These are phyloP conservation scores for Coturnix japonica DNA, from an alignment of 2,113 vertebrate genomes.

Conservation along the genomic window DNA sequence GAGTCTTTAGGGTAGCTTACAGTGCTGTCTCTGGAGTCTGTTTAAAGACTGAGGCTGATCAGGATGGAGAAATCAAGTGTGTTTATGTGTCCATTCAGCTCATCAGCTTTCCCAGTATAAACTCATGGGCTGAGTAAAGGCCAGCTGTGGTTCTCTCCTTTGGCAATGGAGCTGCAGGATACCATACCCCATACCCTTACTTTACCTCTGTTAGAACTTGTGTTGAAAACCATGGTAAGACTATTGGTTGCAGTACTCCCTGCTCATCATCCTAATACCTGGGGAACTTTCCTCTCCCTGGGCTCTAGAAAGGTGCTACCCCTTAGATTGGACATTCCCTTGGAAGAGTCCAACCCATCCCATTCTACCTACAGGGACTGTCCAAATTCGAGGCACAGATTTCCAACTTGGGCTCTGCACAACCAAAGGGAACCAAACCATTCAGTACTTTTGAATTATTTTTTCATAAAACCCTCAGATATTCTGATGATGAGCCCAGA, in stretches of 20 bases:
- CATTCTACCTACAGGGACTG: background rate
- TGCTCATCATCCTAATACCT: background rate
- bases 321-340: fast-evolving
- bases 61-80: background rate
- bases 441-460: background rate
- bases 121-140: background rate
- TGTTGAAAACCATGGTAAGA: background rate
- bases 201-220: background rate
- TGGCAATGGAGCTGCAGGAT: background rate
- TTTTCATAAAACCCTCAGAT: background rate
- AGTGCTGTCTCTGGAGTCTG: background rate
- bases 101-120: background rate
- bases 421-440: background rate
- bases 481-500: background rate
- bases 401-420: background rate
- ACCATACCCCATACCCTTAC: background rate
- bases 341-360: background rate
- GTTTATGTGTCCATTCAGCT: background rate
- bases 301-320: background rate
- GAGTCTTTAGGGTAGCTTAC: background rate
- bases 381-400: background rate
- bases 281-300: background rate
- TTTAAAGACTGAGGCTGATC: background rate
- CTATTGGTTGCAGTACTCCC: background rate
- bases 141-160: background rate